phyloP scores from a whole-genome alignment of 2,888 invertebrate genomes.

The Lamellibrachia columna region DNA sequence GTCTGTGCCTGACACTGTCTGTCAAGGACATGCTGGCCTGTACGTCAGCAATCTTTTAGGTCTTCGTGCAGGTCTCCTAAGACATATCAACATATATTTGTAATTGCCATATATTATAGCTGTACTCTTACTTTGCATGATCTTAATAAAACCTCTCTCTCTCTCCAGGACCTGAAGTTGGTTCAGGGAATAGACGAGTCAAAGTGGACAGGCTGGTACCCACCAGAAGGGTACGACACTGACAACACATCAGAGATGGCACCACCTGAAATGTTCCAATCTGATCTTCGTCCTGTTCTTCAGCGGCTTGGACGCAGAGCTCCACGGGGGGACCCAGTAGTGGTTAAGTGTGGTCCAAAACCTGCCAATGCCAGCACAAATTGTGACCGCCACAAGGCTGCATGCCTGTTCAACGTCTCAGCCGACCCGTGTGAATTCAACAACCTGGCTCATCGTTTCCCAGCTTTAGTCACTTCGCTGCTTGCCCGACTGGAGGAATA shows the following conservation, averaged over 20 bases:
- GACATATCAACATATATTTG: too few species aligned
- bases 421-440: constrained; percentile 87
- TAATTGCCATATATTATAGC: too few species aligned
- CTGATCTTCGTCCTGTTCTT: not conserved
- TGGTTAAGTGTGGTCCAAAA: constrained; percentile 34
- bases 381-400: constrained; percentile 76
- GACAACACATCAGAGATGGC: not conserved
- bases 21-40: too few species aligned
- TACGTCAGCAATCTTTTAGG: too few species aligned
- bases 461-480: constrained; percentile 68
- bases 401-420: constrained; percentile 84
- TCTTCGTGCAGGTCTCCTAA: too few species aligned
- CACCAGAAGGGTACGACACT: constrained; percentile 28
- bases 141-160: too few species aligned
- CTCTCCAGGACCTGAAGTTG: constrained; percentile 53
- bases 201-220: constrained; percentile 38
- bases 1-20: too few species aligned
- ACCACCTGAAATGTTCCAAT: not conserved
- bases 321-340: not conserved
- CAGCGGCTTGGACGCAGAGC: not conserved
- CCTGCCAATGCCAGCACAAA: constrained; percentile 54
- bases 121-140: too few species aligned
- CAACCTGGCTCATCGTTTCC: constrained; percentile 69
- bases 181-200: constrained; percentile 44
- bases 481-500: constrained; percentile 54